Evolutionary conservation across 2,113 vertebrate species (phyloP), one percentile per base, ranked within the genome.

Genomic region (Sprattus sprattus): DNA sequence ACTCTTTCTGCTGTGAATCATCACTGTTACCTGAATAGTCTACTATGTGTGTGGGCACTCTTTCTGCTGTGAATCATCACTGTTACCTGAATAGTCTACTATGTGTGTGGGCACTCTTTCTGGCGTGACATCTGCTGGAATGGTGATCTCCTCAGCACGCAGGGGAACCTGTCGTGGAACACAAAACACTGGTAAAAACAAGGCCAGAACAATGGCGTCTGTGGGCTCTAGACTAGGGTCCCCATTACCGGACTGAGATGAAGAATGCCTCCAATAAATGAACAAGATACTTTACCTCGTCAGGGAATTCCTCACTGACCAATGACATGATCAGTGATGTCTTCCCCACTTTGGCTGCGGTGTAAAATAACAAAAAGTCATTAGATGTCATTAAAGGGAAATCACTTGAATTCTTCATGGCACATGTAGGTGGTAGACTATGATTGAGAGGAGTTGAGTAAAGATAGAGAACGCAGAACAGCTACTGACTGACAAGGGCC

Each of bases 271-370:
- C 32, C 11, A 7, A 52, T 13, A 8, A 52, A 45, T 5, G 54
- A 45, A 44, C 18, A 44, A 85, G 20, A 52, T 39, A 6, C 9
- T 2, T 81, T 95, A 99, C 98, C 97, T 99, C 98, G 92, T 99
- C 98, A 78, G 98, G 98, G 91, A 99, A 99, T 94, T 99, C 98
- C 93, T 99, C 98, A 93, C 98, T 99, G 93, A 99, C 98, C 92
- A 99, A 95, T 67, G 98, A 99, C 98, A 99, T 99, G 87, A 99
- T 99, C 88, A 99, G 93, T 8, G 98, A 99, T 0, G 98, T 99
- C 95, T 99, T 99, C 91, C 98, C 98, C 93, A 99, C 98, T 95
- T 98, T 97, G 92, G 98, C 98, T 99, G 96, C 81, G 88, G 92
- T 93, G 89, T 94, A 83, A 90, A 89, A 82, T 54, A 50, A 20